Conservation (phyloP, 2,797 vertebrate species). For the Yasuhikotakia modesta region DNA sequence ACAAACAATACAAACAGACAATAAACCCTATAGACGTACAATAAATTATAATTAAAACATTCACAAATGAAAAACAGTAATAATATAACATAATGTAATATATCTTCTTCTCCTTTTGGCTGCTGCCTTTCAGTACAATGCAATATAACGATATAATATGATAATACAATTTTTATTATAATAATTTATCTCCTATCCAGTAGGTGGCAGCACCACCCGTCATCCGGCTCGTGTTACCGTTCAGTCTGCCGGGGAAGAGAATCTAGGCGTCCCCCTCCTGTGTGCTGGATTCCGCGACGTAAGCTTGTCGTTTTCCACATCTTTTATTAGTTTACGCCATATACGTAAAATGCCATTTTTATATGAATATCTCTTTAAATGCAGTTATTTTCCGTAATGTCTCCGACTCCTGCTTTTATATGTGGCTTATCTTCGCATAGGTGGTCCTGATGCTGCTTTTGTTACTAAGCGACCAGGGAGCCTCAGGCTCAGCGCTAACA, state of each 20-base stretch:
- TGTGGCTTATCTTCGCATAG: not conserved
- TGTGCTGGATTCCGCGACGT: slow-evolving; percentile 23
- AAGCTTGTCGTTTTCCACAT: slow-evolving; percentile 34
- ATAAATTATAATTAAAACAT: no score
- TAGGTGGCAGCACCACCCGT: slow-evolving; percentile 28
- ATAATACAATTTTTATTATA: no score
- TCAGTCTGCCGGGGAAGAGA: slow-evolving; percentile 37
- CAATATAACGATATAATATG: no score
- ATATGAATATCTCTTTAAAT: not conserved
- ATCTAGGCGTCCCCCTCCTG: slow-evolving; percentile 38
- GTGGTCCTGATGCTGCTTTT: slow-evolving; percentile 57
- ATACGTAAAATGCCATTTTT: no score
- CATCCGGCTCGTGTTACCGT: no score
- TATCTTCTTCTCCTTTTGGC: no score
- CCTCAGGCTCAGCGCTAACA: slow-evolving; percentile 26
- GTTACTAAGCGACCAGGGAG: slow-evolving; percentile 61
- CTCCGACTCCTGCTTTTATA: not conserved
- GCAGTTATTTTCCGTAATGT: not conserved
- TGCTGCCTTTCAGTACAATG: no score
- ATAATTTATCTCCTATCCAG: not conserved
- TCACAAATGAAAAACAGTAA: no score
- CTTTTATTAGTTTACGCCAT: not conserved
- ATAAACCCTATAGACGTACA: no score
- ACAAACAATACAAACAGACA: not conserved
- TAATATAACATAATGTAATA: no score